Evolutionary conservation across 2,113 vertebrate species (phyloP).

Genomic region (Phoenicopterus ruber): DNA sequence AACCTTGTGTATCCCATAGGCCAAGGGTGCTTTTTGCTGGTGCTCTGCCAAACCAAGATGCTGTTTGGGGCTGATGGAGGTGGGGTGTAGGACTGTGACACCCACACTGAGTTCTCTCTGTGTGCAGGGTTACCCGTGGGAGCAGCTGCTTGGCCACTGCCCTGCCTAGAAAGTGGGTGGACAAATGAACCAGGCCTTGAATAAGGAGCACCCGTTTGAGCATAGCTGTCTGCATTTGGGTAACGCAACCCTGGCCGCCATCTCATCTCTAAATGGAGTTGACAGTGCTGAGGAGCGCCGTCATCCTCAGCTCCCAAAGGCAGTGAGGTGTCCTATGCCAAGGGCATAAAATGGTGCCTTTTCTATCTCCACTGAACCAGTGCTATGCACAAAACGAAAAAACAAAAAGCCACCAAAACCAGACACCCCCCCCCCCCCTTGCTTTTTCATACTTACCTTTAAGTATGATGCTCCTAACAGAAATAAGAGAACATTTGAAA

Average conservation of each 20-base stretch:
- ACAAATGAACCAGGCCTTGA: background rate
- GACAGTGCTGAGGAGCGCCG: background rate
- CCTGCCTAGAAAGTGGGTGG: background rate
- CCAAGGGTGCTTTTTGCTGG: background rate
- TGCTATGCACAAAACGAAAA: background rate
- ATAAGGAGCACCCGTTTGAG: background rate
- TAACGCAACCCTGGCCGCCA: background rate
- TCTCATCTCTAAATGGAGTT: background rate
- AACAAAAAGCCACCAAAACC: background rate
- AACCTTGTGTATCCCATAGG: background rate
- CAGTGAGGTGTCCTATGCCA: background rate
- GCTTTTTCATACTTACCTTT: background rate
- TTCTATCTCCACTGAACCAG: background rate
- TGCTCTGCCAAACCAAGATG: background rate
- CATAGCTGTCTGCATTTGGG: background rate
- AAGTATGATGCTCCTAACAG: background rate
- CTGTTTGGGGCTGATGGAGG: background rate
- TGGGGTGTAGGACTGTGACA: background rate
- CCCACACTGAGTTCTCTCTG: background rate
- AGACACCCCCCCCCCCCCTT: accelerated
- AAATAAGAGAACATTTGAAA: background rate
- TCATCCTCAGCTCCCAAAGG: background rate
- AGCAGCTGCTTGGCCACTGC: background rate
- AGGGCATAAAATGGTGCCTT: background rate
- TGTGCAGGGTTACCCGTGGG: no score